Evolutionary conservation across 2,888 invertebrate species (phyloP).

Genomic region (Amaurobius ferox): DNA sequence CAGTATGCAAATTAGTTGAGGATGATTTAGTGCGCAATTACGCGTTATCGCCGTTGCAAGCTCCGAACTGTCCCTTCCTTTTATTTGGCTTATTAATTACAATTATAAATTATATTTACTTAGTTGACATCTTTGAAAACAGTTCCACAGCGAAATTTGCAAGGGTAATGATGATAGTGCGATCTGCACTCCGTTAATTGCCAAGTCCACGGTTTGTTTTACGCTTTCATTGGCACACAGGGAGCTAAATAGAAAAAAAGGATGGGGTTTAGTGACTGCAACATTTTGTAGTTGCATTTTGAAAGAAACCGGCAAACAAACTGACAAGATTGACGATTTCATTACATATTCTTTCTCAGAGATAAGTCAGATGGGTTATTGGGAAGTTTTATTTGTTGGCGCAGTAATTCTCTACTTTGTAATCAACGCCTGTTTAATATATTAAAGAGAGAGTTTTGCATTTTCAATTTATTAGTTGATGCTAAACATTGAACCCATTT

Average conservation of each 20-base stretch:
- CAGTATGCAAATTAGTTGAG: conserved; percentile 54
- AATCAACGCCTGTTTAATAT: too few relatives aligned
- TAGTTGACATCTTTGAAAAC: conserved; percentile 61
- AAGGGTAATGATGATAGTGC: conserved; percentile 50
- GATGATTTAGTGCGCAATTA: conserved; percentile 62
- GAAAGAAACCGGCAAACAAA: background rate
- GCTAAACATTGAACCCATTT: too few relatives aligned
- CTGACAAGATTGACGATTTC: conserved; percentile 9
- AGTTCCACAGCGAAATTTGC: conserved; percentile 48
- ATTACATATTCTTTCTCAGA: background rate
- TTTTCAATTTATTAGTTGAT: too few relatives aligned
- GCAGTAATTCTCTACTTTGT: background rate
- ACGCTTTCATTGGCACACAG: background rate
- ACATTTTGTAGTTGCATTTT: background rate
- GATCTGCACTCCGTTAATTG: conserved; percentile 37
- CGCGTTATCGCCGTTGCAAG: conserved; percentile 59
- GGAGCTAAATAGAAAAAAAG: background rate
- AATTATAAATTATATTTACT: conserved; percentile 67
- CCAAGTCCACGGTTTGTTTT: conserved; percentile 36
- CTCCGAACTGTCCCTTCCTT: conserved; percentile 61
- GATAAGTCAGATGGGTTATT: background rate
- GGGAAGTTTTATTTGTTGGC: background rate
- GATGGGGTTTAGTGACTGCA: background rate
- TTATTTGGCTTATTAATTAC: conserved; percentile 65
- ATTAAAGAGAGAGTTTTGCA: too few relatives aligned